These are phyloP conservation scores for Xylota sylvarum DNA, from an alignment of 2,888 invertebrate species.

Conservation along the genomic window DNA sequence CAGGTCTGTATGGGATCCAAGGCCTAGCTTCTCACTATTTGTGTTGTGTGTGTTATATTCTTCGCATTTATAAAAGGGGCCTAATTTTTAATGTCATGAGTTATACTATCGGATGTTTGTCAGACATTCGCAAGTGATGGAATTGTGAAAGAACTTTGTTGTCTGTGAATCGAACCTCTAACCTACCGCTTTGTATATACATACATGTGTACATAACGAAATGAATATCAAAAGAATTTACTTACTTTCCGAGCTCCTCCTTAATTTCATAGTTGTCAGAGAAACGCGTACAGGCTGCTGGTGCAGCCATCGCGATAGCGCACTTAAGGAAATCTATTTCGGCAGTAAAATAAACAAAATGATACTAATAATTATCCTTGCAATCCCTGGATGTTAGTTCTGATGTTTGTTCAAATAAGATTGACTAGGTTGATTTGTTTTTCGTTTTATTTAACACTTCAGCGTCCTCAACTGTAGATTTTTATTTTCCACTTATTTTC, in stretches of 20 bases:
- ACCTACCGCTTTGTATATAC: no score
- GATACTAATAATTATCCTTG: conserved; percentile 29
- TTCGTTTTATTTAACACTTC: not conserved
- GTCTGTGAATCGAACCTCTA: no score
- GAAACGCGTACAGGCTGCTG: conserved; percentile 97
- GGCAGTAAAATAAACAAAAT: conserved; percentile 78
- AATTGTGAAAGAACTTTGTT: no score
- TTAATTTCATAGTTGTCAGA: conserved; percentile 99
- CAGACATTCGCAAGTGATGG: no score
- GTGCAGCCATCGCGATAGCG: conserved; percentile 92
- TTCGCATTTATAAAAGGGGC: no score
- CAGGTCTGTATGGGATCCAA: no score
- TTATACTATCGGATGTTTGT: no score
- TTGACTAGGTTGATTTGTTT: not conserved
- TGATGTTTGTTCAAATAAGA: not conserved
- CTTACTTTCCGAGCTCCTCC: conserved; percentile 99
- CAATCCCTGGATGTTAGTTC: not conserved
- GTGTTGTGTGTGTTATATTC: no score
- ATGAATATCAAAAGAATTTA: conserved; percentile 80
- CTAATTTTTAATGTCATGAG: no score
- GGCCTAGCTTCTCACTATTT: no score
- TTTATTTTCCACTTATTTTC: not conserved
- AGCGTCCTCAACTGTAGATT: not conserved
- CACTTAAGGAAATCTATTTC: conserved; percentile 85
- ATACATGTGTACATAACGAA: no score